Evolutionary conservation across 2,888 invertebrate species (phyloP).

Genomic region (Campoplex nolae): DNA sequence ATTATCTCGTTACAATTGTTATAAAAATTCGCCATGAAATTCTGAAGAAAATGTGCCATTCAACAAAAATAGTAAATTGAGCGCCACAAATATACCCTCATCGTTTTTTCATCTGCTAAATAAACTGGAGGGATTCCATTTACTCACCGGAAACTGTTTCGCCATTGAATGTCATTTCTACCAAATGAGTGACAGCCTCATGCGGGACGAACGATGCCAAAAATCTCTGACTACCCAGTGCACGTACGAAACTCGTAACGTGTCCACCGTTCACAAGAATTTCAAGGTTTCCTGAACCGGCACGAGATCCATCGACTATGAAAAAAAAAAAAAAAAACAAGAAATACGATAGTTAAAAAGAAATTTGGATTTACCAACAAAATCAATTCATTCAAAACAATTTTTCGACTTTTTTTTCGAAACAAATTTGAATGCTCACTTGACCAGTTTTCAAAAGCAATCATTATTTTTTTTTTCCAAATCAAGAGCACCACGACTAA

Average conservation of each 20-base stretch:
- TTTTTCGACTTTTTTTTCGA: not conserved
- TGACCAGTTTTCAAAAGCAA: no score
- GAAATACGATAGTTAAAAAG: not conserved
- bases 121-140: not conserved
- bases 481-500: no score
- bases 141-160: constrained; percentile 95
- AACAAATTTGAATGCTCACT: no score
- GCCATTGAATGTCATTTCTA: constrained; percentile 97
- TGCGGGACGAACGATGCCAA: constrained; percentile 97
- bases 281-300: constrained; percentile 98
- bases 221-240: constrained; percentile 95
- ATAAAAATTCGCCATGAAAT: not conserved
- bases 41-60: not conserved
- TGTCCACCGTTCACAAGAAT: constrained; percentile 97
- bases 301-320: constrained; percentile 96
- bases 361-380: not conserved
- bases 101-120: not conserved
- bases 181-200: constrained; percentile 93
- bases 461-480: no score
- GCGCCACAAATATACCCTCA: not conserved
- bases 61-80: not conserved
- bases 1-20: not conserved
- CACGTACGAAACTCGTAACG: constrained; percentile 96
- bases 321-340: constrained; percentile 60
- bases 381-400: not conserved